Evolutionary conservation across 2,888 invertebrate species (phyloP).

Genomic region (Ochropleura leucogaster): DNA sequence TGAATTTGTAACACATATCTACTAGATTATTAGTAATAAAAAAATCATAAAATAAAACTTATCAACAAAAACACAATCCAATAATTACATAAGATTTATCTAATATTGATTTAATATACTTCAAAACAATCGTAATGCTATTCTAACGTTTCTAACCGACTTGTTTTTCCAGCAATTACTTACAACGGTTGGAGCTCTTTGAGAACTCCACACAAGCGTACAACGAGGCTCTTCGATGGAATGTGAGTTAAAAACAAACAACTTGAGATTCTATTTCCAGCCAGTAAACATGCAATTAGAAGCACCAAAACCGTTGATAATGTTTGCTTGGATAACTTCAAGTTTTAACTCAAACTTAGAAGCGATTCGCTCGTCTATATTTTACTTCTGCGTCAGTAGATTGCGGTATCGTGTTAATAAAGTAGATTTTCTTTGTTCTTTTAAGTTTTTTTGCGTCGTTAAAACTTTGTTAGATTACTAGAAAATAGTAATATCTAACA

Average conservation of each 20-base stretch:
- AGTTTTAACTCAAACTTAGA: slow-evolving; percentile 49
- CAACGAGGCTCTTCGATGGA: slow-evolving; percentile 86
- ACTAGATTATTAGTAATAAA: background rate
- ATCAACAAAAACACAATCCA: background rate
- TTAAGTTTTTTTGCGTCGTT: background rate
- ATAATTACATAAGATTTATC: background rate
- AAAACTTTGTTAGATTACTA: background rate
- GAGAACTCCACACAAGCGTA: slow-evolving; percentile 86
- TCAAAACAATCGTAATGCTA: slow-evolving; percentile 18
- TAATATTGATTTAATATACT: slow-evolving; percentile 18
- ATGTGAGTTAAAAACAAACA: slow-evolving; percentile 81
- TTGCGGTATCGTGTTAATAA: background rate
- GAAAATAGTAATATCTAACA: background rate
- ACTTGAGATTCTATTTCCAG: slow-evolving; percentile 70
- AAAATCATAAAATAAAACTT: background rate
- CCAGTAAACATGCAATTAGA: slow-evolving; percentile 78
- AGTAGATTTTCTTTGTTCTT: background rate
- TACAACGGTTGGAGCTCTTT: slow-evolving; percentile 85
- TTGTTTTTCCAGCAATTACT: slow-evolving; percentile 81
- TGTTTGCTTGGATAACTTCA: slow-evolving; percentile 64
- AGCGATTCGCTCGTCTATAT: slow-evolving; percentile 15
- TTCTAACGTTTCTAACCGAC: slow-evolving; percentile 25
- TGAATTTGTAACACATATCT: background rate
- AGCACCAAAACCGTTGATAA: slow-evolving; percentile 67
- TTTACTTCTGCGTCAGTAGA: slow-evolving; percentile 17